phyloP scores from a whole-genome alignment of 2,888 invertebrate species.

The Oscheius sp. region DNA sequence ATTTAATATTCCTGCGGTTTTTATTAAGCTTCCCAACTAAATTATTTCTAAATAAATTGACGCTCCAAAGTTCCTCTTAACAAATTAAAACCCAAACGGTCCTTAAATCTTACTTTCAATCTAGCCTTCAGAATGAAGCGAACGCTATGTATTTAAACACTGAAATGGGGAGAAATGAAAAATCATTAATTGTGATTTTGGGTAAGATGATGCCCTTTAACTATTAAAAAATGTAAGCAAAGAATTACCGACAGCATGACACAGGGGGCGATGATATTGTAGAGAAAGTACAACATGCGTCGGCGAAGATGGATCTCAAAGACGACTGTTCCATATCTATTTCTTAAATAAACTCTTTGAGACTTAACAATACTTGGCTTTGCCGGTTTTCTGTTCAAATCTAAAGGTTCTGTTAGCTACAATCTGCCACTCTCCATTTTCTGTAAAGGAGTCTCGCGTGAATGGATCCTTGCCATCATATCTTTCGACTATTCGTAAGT shows the following conservation, averaged over 20 bases:
- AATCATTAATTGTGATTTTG: too few species aligned
- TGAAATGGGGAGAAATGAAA: too few species aligned
- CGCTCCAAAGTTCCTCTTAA: too few species aligned
- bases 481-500: constrained; percentile 67
- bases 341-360: not conserved
- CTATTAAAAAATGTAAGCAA: too few species aligned
- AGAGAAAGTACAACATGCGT: constrained; percentile 50
- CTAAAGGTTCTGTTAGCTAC: constrained; percentile 67
- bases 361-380: not conserved
- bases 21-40: too few species aligned
- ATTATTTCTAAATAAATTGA: too few species aligned
- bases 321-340: constrained; percentile 43
- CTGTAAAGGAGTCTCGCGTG: constrained; percentile 74
- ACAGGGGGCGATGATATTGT: constrained; percentile 56
- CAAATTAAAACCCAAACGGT: too few species aligned
- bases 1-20: too few species aligned
- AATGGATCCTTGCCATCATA: constrained; percentile 70
- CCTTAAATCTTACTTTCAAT: too few species aligned
- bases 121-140: too few species aligned
- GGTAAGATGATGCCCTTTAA: too few species aligned
- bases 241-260: constrained; percentile 49
- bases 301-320: constrained; percentile 57
- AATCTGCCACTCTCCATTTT: constrained; percentile 71
- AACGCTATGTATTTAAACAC: too few species aligned
- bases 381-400: constrained; percentile 70